Evolutionary conservation across 2,113 vertebrate genomes (phyloP).

Genomic region (Heterocephalus glaber): DNA sequence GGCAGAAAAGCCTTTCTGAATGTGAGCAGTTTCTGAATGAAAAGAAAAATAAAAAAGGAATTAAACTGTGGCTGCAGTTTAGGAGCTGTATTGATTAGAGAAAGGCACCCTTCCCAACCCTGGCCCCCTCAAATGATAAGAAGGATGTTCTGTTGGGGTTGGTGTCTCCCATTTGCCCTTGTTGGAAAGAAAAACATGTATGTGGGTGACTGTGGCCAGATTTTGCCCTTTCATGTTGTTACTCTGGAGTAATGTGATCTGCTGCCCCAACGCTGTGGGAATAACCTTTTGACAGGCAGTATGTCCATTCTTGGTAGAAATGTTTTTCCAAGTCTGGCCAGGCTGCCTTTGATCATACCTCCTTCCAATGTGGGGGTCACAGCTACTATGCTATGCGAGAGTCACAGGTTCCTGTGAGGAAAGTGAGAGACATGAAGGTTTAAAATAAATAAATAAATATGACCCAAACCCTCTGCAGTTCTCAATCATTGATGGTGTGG

Average conservation of each 20-base stretch:
- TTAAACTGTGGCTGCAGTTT: constrained; percentile 65
- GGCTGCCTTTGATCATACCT: constrained; percentile 92
- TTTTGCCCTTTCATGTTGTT: constrained; percentile 91
- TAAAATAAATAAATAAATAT: constrained; percentile 80
- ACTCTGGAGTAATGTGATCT: constrained; percentile 92
- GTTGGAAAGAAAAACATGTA: constrained; percentile 91
- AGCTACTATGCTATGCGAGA: constrained; percentile 88
- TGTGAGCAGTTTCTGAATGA: constrained; percentile 79
- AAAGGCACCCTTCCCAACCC: constrained; percentile 48
- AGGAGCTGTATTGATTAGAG: constrained; percentile 82
- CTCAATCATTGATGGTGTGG: constrained; percentile 34
- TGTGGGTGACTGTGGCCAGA: constrained; percentile 88
- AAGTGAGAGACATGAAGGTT: constrained; percentile 72
- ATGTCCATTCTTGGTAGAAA: constrained; percentile 93
- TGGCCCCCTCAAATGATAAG: constrained; percentile 79
- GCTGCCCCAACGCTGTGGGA: constrained; percentile 90
- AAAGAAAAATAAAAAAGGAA: constrained; percentile 70
- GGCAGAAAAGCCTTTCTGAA: constrained; percentile 71
- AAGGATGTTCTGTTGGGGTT: constrained; percentile 82
- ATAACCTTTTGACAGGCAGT: constrained; percentile 96
- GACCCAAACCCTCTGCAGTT: constrained; percentile 69
- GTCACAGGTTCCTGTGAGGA: constrained; percentile 80
- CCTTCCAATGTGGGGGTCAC: constrained; percentile 87
- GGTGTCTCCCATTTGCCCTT: constrained; percentile 87
- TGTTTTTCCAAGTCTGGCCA: constrained; percentile 96